phyloP scores from a whole-genome alignment of 2,113 vertebrate genomes.

The Poeciliopsis occidentalis region DNA sequence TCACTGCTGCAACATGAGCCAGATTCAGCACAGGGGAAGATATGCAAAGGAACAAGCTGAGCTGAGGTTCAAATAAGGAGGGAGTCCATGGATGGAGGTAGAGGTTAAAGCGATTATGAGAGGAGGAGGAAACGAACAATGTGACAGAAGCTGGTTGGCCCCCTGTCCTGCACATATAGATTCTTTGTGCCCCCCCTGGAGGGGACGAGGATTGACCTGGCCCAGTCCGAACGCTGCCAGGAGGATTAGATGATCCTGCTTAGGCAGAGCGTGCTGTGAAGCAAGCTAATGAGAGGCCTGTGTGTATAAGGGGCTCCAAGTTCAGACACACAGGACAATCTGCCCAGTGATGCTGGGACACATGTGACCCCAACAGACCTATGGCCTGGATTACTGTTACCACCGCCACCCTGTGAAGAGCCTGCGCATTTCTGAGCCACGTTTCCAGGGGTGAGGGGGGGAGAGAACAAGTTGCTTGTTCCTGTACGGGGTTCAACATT shows the following conservation, averaged over 20 bases:
- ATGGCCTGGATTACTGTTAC: conserved; percentile 59
- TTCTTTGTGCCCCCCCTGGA: conserved; percentile 43
- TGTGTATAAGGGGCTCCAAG: conserved; percentile 48
- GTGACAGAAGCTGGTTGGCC: background rate
- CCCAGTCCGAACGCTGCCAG: conserved; percentile 68
- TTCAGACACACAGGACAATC: conserved; percentile 63
- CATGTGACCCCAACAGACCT: conserved; percentile 67
- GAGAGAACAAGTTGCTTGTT: conserved; percentile 22
- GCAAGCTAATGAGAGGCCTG: conserved; percentile 74
- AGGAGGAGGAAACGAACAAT: background rate
- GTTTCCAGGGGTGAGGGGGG: background rate
- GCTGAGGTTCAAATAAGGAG: background rate
- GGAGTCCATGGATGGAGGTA: background rate
- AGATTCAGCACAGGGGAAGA: conserved; percentile 19
- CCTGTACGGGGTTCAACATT: conserved; percentile 28
- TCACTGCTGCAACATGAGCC: conserved; percentile 23
- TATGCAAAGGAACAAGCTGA: conserved; percentile 32
- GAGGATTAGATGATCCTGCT: conserved; percentile 73
- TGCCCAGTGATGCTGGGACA: conserved; percentile 66
- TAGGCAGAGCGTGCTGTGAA: conserved; percentile 67
- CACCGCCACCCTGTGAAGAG: conserved; percentile 6
- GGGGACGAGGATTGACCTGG: conserved; percentile 60
- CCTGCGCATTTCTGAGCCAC: background rate
- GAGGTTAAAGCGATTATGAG: background rate
- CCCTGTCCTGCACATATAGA: conserved; percentile 19